Evolutionary conservation across 2,797 vertebrate species (phyloP).

Genomic region (Hirundo rustica): DNA sequence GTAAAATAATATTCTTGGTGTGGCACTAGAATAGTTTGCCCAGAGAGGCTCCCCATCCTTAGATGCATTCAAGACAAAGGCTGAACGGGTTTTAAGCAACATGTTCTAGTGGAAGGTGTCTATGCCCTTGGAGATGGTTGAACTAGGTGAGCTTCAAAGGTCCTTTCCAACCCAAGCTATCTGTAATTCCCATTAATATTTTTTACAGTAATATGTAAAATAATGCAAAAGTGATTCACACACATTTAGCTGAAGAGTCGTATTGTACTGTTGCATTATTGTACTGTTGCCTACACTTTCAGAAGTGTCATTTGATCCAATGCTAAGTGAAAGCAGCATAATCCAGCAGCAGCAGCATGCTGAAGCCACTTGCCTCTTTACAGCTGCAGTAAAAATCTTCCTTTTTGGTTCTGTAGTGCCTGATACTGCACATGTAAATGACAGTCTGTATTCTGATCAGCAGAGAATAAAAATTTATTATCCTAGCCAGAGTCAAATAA

Average conservation of each 20-base stretch:
- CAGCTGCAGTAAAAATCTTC: neutral
- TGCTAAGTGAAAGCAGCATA: neutral
- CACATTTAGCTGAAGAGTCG: neutral
- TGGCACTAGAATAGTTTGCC: neutral
- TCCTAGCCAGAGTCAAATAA: neutral
- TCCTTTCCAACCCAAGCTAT: neutral
- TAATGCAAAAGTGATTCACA: neutral
- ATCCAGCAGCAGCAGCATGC: neutral
- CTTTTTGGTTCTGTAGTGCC: neutral
- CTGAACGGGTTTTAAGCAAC: neutral
- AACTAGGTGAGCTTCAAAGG: neutral
- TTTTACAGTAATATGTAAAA: neutral
- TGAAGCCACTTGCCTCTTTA: neutral
- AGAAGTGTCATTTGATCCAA: neutral
- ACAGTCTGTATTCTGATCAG: neutral
- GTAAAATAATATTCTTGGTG: neutral
- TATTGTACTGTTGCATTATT: neutral
- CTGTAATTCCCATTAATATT: neutral
- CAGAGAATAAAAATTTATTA: neutral
- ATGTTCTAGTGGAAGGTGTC: neutral
- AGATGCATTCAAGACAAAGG: neutral
- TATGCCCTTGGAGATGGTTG: neutral
- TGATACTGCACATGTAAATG: neutral
- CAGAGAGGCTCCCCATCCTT: neutral
- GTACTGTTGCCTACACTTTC: fast-evolving